Percentiles rank a stretch among this genome's conserved stretches.
phyloP scores from a whole-genome alignment of 2,888 invertebrate genomes.

The Ophion ellenae region DNA sequence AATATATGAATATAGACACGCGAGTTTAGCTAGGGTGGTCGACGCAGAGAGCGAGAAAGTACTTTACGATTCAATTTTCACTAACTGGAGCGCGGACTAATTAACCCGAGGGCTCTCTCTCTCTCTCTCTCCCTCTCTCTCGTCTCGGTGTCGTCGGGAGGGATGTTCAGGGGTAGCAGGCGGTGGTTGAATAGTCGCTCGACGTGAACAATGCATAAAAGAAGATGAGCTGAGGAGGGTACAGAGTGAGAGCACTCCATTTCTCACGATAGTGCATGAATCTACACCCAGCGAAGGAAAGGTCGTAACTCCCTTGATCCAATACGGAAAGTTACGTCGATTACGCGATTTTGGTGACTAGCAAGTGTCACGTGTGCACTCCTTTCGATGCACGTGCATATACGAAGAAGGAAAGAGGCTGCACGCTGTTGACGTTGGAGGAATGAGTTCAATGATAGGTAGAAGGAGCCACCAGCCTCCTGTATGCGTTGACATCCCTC shows the following conservation, averaged over 20 bases:
- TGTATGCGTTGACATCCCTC: constrained; percentile 4
- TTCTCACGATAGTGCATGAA: constrained; percentile 29
- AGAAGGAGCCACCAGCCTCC: background rate
- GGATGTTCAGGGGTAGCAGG: constrained; percentile 37
- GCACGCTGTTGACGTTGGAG: constrained; percentile 47
- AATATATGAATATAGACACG: constrained; percentile 32
- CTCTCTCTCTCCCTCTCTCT: constrained; percentile 7
- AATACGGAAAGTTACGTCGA: constrained; percentile 4
- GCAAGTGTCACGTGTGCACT: background rate
- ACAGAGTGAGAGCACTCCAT: constrained; percentile 36
- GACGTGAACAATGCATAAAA: constrained; percentile 68
- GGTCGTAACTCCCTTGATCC: constrained; percentile 16
- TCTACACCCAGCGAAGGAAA: constrained; percentile 13
- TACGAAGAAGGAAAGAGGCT: constrained; percentile 38
- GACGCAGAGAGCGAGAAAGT: constrained; percentile 56
- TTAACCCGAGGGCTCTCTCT: constrained; percentile 73
- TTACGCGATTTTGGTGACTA: constrained; percentile 5
- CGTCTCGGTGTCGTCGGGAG: constrained; percentile 17
- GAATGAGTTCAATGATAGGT: constrained; percentile 38
- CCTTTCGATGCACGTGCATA: background rate
- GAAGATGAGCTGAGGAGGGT: constrained; percentile 33
- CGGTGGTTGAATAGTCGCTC: constrained; percentile 66
- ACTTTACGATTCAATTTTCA: constrained; percentile 79
- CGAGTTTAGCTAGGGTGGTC: constrained; percentile 7
- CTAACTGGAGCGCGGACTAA: constrained; percentile 81